Evolutionary conservation across 2,113 vertebrate species (phyloP), one percentile per base, ranked within the genome.

Genomic region (Mus spicilegus): DNA sequence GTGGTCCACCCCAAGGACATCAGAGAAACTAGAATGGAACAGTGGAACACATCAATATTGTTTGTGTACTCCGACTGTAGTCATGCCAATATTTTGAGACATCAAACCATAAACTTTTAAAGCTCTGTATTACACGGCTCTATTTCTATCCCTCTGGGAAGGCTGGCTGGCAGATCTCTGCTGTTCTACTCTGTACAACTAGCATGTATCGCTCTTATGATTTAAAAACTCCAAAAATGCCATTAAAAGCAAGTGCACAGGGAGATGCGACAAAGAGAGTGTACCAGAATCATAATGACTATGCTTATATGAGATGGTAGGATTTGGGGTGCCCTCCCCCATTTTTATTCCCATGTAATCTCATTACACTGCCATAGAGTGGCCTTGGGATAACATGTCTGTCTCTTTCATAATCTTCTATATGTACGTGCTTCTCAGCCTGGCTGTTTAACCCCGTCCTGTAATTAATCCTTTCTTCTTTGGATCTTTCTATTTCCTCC

Each of bases 131-230:
- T n/a, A 13, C 65, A n/a, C 51, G 20, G 63, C 58, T 92, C 16
- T 54, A 51, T 92, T 81, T 87, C 39, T 63, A 36, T 46, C 93
- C 72, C 51, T 90, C 67, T 86, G 81, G 89, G 76, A 93, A 81
- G 7, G 13, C 81, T 26, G 8, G 26, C 33, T 73, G 63, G 75
- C 58, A 77, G 51, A 90, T 49, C 24, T 24, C 7, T 46, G 3
- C 12, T n/a, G 46, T 96, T 96, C 95, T 80, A 88, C 69, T 85
- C 89, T 95, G 75, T 78, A 39, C 36, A 77, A 58, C 17, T 56
- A 65, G 13, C 56, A 72, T 36, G 36, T 80, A 72, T 89, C 87
- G 51, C 42, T 95, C 56, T 92, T 82, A 26, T 17, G 22, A 85
- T 65, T 91, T 56, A 36, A 78, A 94, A 87, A 95, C 73, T 75